These are phyloP conservation scores for Heliconius aoede DNA, from an alignment of 2,888 invertebrate genomes.

Conservation along the genomic window DNA sequence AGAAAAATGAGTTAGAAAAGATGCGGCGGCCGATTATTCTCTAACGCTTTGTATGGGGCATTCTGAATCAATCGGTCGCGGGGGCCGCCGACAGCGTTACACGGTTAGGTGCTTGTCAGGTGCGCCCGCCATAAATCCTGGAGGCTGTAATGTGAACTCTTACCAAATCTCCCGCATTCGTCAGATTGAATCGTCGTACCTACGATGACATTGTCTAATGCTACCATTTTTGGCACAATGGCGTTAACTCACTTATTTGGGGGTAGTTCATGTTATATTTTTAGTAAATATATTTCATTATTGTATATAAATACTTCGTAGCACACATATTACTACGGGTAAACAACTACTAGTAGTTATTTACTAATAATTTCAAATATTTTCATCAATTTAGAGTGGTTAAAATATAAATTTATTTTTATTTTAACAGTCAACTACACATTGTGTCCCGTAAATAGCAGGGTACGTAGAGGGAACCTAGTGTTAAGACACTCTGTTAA, in stretches of 20 bases:
- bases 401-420: neutral
- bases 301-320: too few relatives aligned
- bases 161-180: constrained; percentile 37
- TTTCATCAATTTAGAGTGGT: neutral
- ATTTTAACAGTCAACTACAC: too few relatives aligned
- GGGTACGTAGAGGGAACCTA: too few relatives aligned
- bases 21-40: constrained; percentile 81
- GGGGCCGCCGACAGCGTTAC: constrained; percentile 59
- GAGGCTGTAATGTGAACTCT: constrained; percentile 51
- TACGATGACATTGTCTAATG: constrained; percentile 26
- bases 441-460: too few relatives aligned
- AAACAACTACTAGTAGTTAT: neutral
- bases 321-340: neutral
- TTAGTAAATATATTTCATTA: neutral
- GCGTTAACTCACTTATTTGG: constrained; percentile 6
- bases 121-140: constrained; percentile 57
- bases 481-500: too few relatives aligned
- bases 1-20: constrained; percentile 85
- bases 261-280: neutral
- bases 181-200: constrained; percentile 32
- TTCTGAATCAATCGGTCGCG: constrained; percentile 75
- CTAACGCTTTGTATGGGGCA: constrained; percentile 77
- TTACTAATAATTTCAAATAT: neutral
- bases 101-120: constrained; percentile 59
- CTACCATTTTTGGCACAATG: constrained; percentile 22